Evolutionary conservation across 2,888 invertebrate genomes (phyloP).

Genomic region (Timandra comae): DNA sequence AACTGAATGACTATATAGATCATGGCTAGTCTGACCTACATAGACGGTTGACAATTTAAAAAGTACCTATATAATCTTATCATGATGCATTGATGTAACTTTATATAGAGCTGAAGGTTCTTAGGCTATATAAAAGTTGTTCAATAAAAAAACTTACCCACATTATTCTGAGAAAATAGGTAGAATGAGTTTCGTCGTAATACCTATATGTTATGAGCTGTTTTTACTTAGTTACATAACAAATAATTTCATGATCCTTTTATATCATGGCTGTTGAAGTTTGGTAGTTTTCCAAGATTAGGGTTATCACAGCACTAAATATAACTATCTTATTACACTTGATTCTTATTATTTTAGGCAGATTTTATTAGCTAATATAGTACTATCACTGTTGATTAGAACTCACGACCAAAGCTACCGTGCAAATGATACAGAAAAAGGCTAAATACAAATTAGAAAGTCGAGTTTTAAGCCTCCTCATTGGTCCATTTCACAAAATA

Average conservation of each 20-base stretch:
- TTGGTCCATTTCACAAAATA: slow-evolving; percentile 55
- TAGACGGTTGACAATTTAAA: slow-evolving; percentile 25
- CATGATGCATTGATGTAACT: slow-evolving; percentile 14
- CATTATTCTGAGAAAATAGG: slow-evolving; percentile 23
- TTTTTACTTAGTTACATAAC: neutral
- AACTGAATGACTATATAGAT: slow-evolving; percentile 26
- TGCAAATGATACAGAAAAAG: slow-evolving; percentile 53
- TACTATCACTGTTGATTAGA: slow-evolving; percentile 9
- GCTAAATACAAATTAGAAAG: slow-evolving; percentile 67
- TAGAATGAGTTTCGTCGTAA: slow-evolving; percentile 21
- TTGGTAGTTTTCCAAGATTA: slow-evolving; percentile 1
- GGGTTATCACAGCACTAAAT: neutral
- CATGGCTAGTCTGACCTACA: slow-evolving; percentile 37
- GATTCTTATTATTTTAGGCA: slow-evolving; percentile 6
- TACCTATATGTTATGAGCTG: too few species aligned
- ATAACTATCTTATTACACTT: slow-evolving; percentile 4
- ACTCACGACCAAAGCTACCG: slow-evolving; percentile 43
- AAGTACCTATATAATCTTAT: slow-evolving; percentile 27
- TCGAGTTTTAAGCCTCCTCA: slow-evolving; percentile 36
- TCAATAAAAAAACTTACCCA: slow-evolving; percentile 27
- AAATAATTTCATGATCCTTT: slow-evolving; percentile 2
- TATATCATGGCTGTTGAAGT: too few species aligned
- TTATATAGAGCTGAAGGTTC: slow-evolving; percentile 14
- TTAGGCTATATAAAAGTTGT: slow-evolving; percentile 12
- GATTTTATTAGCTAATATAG: neutral